Evolutionary conservation across 1,140 invertebrate species (phyloP).

Genomic region (Cardiocondyla obscurior): DNA sequence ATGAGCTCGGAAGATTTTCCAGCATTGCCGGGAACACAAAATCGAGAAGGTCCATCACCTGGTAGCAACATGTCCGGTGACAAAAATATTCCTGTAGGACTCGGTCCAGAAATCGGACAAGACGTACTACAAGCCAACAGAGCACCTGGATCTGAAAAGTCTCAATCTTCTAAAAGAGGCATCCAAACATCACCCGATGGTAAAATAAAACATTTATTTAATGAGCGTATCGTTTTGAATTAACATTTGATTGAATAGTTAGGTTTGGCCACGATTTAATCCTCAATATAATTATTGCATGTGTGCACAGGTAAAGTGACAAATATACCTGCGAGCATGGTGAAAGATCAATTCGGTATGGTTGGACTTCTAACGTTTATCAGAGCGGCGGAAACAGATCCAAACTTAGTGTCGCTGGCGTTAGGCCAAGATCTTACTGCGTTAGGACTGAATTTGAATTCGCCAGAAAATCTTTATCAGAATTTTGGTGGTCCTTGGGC

Average conservation of each 20-base stretch:
- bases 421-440: conserved; percentile 98
- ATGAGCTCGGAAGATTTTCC: conserved; percentile 99
- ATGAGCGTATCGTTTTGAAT: neutral
- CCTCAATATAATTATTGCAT: neutral
- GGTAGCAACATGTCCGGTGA: conserved; percentile 84
- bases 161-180: conserved; percentile 88
- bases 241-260: neutral
- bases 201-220: conserved; percentile 74
- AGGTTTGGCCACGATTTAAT: neutral
- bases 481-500: conserved; percentile 99
- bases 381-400: conserved; percentile 97
- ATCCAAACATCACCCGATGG: conserved; percentile 98
- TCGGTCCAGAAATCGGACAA: conserved; percentile 82
- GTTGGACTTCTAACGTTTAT: conserved; percentile 99
- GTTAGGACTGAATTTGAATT: conserved; percentile 98
- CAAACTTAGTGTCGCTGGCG: conserved; percentile 96
- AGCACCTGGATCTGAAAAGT: conserved; percentile 82
- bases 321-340: conserved; percentile 99
- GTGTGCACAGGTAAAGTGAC: conserved; percentile 91
- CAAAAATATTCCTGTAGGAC: conserved; percentile 85
- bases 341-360: conserved; percentile 99
- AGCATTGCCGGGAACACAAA: conserved; percentile 92
- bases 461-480: conserved; percentile 97
- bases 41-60: conserved; percentile 84
- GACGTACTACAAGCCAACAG: conserved; percentile 82